Evolutionary conservation across 2,888 invertebrate species (phyloP), one percentile per base, ranked within the genome.

Genomic region (Brenthis daphne): DNA sequence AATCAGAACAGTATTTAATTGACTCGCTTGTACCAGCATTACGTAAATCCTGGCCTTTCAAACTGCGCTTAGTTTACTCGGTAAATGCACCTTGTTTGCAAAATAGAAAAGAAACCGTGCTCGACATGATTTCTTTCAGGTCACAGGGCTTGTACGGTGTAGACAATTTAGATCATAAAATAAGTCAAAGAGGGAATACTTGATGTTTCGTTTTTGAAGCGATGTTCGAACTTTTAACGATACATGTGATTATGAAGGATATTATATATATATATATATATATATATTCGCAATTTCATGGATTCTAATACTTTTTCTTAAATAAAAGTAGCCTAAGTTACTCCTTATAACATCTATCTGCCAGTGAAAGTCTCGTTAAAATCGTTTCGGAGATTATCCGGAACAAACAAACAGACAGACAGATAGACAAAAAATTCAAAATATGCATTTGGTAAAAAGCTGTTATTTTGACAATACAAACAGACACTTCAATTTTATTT

Each of bases 31-130:
- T 57, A 53, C 37, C 54, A 66, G 55, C 55, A 63, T 67, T 67
- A 67, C 56, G 56, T 67, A 67, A 67, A 67, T 67, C 67, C 67
- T 67, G 29, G 67, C 56, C 51, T 67, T 67, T 67, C 61, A 67
- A 67, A 63, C 63, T 55, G 51, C 63, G 61, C 67, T 67, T 67
- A 67, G 67, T 67, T 67, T 67, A 67, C 67, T 61, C 56, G 50
- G 67, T 63, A 67, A 67, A 67, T 61, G 63, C 67, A 67, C 61
- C 63, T 67, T 65, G 65, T 65, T 65, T 69, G 63, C 65, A 69
- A 69, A 65, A 66, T 69, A 65, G 43, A 69, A 65, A 51, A 66
- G 53, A 54, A 61, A 53, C 53, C 56, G 43, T 48, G 56, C 61
- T 61, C 65, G 60, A 65, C 57, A 43, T 57, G 57, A 65, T 69